Conservation (phyloP, 2,113 vertebrate species). For the Sturnus vulgaris region DNA sequence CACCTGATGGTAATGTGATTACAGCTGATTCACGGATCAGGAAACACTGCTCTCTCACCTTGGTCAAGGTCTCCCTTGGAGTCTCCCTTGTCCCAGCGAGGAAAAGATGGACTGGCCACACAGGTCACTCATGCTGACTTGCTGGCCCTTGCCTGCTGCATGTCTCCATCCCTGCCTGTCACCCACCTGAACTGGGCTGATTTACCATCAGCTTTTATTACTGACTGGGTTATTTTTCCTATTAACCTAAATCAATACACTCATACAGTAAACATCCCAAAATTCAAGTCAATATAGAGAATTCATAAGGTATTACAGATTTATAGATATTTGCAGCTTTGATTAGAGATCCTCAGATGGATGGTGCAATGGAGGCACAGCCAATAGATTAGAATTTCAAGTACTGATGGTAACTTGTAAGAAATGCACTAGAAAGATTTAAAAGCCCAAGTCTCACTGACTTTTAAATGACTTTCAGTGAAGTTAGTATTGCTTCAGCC, state of each 20-base stretch:
- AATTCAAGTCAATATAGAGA: constrained; percentile 40
- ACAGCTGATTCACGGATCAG: background rate
- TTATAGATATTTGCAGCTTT: constrained; percentile 49
- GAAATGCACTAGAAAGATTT: background rate
- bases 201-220: background rate
- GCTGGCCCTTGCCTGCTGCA: background rate
- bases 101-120: background rate
- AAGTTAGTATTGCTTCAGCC: background rate
- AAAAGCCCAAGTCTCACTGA: background rate
- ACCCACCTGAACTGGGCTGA: rapidly evolving
- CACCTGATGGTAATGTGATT: rapidly evolving
- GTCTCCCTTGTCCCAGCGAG: rapidly evolving
- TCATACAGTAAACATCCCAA: constrained; percentile 34
- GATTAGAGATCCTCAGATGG: constrained; percentile 15
- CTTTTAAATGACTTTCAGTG: constrained; percentile 36
- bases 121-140: rapidly evolving
- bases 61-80: background rate
- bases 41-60: background rate
- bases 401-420: constrained; percentile 5
- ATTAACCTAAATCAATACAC: constrained; percentile 47
- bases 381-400: constrained; percentile 26
- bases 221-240: constrained; percentile 34
- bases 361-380: background rate
- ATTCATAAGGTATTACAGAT: constrained; percentile 45
- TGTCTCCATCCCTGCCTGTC: background rate